A percentile compares a stretch with the other conserved stretches of the same genome.
These are phyloP conservation scores for Falco novaeseelandiae DNA, from an alignment of 2,797 vertebrate species.

Conservation along the genomic window DNA sequence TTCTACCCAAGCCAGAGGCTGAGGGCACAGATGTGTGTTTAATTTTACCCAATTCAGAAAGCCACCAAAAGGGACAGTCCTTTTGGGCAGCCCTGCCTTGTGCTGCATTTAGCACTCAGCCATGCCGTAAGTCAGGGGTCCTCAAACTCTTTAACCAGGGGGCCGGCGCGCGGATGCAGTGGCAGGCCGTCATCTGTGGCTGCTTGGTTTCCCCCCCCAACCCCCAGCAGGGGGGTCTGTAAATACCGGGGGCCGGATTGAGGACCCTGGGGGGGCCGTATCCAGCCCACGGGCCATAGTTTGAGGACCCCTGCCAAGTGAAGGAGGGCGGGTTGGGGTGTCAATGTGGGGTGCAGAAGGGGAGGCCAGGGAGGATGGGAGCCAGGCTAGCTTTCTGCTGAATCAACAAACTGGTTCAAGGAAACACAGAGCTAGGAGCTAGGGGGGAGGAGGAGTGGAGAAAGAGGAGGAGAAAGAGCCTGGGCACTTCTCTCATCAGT, in stretches of 20 bases:
- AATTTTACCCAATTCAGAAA: neutral
- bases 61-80: neutral
- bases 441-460: neutral
- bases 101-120: too few species aligned
- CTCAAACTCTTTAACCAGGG: too few species aligned
- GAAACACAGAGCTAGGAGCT: neutral
- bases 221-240: too few species aligned
- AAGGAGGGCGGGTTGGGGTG: rapidly evolving
- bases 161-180: too few species aligned
- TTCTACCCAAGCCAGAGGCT: neutral
- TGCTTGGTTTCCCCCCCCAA: too few species aligned
- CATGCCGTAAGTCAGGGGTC: neutral
- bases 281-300: too few species aligned
- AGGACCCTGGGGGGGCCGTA: too few species aligned
- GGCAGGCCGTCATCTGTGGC: too few species aligned
- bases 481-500: neutral
- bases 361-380: neutral
- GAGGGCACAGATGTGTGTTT: neutral
- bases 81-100: neutral
- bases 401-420: neutral
- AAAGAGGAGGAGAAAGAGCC: neutral
- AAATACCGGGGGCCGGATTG: too few species aligned
- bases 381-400: neutral
- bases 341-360: too few species aligned
- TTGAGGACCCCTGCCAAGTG: neutral